These are phyloP conservation scores for Chrysotoxum bicinctum DNA, from an alignment of 2,888 invertebrate species.

Conservation along the genomic window DNA sequence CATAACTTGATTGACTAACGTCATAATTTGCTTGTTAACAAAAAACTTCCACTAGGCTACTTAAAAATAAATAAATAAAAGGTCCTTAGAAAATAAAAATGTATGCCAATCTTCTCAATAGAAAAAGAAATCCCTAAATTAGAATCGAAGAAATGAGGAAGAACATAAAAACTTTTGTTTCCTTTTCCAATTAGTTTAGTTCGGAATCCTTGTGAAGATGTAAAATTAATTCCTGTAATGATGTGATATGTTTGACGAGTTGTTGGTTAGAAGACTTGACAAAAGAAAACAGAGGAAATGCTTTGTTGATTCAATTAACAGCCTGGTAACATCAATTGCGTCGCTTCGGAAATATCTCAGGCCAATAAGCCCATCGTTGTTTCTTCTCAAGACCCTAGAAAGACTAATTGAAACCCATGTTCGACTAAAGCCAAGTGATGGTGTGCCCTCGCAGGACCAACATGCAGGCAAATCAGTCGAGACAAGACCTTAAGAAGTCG, in stretches of 20 bases:
- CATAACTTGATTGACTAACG: constrained; percentile 67
- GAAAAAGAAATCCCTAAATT: background rate
- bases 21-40: constrained; percentile 29
- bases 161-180: background rate
- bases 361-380: too few species aligned
- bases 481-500: too few species aligned
- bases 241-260: background rate
- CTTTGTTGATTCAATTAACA: background rate
- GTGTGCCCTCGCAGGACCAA: too few species aligned
- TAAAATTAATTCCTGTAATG: constrained; percentile 1
- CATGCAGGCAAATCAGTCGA: too few species aligned
- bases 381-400: too few species aligned
- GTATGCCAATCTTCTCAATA: background rate
- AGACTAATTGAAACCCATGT: too few species aligned
- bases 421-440: too few species aligned
- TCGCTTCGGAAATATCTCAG: too few species aligned
- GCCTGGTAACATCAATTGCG: background rate
- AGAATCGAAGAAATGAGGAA: background rate
- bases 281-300: background rate
- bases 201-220: background rate
- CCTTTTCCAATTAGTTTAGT: background rate
- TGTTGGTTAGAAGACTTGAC: background rate
- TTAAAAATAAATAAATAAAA: background rate
- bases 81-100: background rate
- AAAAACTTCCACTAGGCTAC: background rate